Percentiles rank a stretch among this genome's conserved stretches.
These are phyloP conservation scores for Stenoptilia bipunctidactyla DNA, from an alignment of 2,888 invertebrate species.

Conservation along the genomic window DNA sequence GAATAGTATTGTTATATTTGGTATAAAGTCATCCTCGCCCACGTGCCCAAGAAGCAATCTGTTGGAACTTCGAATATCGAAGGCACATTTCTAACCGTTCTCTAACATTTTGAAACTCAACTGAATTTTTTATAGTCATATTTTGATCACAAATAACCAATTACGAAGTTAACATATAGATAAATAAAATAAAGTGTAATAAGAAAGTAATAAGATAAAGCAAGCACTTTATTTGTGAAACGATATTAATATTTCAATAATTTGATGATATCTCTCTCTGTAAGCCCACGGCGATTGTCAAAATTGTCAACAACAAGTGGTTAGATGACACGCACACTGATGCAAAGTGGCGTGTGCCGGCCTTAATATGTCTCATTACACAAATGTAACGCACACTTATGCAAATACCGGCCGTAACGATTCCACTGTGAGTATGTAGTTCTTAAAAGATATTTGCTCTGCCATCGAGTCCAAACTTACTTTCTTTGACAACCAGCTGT, in stretches of 20 bases:
- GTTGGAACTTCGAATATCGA: no score
- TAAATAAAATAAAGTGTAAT: no score
- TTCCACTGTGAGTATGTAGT: slow-evolving; percentile 2
- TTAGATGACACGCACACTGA: neutral
- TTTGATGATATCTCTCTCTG: no score
- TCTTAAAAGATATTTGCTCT: slow-evolving; percentile 24
- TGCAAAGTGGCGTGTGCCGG: neutral
- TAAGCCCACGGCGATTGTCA: slow-evolving; percentile 3
- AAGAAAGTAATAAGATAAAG: no score
- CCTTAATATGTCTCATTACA: neutral
- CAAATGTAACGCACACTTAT: neutral
- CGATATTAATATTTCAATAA: no score
- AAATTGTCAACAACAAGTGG: slow-evolving; percentile 8
- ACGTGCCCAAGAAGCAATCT: neutral
- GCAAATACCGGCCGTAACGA: slow-evolving; percentile 7
- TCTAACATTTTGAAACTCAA: no score
- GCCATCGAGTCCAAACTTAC: slow-evolving; percentile 22
- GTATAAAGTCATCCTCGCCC: neutral
- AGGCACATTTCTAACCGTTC: no score
- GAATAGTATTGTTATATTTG: no score
- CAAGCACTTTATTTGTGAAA: no score
- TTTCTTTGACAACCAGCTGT: slow-evolving; percentile 25
- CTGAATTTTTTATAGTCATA: no score
- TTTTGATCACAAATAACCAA: no score
- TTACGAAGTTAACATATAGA: no score